Percentiles rank a stretch among this genome's conserved stretches.
Conservation (phyloP, 2,113 vertebrate genomes). For the Canis aureus region DNA sequence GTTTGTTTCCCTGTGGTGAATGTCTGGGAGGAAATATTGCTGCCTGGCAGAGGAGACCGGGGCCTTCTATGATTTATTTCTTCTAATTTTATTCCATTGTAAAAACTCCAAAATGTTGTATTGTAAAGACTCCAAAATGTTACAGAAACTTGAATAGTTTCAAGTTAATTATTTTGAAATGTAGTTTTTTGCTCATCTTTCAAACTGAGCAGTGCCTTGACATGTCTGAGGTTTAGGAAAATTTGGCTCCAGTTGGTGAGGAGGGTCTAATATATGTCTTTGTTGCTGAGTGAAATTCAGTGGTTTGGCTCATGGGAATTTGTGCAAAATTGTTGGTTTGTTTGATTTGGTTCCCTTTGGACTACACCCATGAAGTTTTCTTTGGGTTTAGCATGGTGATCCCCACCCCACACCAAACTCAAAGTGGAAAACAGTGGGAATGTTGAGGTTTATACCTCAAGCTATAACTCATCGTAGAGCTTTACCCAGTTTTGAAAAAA, state of each 20-base stretch:
- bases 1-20: not conserved
- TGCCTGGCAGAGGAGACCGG: slow-evolving; percentile 5
- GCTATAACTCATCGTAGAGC: slow-evolving; percentile 62
- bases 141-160: slow-evolving; percentile 41
- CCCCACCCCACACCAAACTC: slow-evolving; percentile 74
- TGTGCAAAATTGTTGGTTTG: slow-evolving; percentile 70
- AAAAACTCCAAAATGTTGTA: slow-evolving; percentile 43
- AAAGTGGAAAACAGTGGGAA: slow-evolving; percentile 67
- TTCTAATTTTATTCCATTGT: slow-evolving; percentile 62
- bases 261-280: slow-evolving; percentile 69
- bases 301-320: slow-evolving; percentile 76
- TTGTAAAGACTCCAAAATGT: slow-evolving; percentile 32
- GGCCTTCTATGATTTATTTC: slow-evolving; percentile 58
- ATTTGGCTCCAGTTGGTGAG: slow-evolving; percentile 54
- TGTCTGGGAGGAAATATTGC: slow-evolving; percentile 27
- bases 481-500: slow-evolving; percentile 37
- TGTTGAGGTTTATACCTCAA: slow-evolving; percentile 73
- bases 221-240: slow-evolving; percentile 70
- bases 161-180: slow-evolving; percentile 62
- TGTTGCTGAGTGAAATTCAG: slow-evolving; percentile 68
- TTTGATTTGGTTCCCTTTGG: slow-evolving; percentile 75
- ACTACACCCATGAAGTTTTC: slow-evolving; percentile 70
- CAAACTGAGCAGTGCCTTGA: slow-evolving; percentile 31
- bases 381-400: slow-evolving; percentile 73
- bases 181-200: slow-evolving; percentile 68